A percentile compares a stretch with the other conserved stretches of the same genome.
Conservation (phyloP, 2,797 vertebrate species). For the Harpagifer antarcticus region DNA sequence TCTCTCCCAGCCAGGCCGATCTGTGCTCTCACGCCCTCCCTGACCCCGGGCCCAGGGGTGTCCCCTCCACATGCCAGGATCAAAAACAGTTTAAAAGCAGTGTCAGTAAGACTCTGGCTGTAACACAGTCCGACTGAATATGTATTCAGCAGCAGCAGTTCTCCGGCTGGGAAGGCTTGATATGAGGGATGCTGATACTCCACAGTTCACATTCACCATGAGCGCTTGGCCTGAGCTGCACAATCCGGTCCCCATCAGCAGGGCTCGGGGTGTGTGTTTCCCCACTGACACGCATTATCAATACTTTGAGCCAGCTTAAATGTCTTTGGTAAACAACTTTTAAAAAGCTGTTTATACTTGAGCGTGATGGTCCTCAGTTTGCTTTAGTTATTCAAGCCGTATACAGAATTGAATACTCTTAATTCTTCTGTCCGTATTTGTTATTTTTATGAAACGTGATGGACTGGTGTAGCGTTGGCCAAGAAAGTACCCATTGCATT, state of each 20-base stretch:
- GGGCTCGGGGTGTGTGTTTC: slow-evolving; percentile 28
- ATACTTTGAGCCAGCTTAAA: slow-evolving; percentile 25
- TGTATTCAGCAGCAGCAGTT: slow-evolving; percentile 75
- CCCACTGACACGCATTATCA: slow-evolving; percentile 16
- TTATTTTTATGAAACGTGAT: too few relatives aligned
- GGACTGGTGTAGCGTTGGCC: too few relatives aligned
- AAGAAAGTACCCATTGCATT: too few relatives aligned
- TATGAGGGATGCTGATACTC: slow-evolving; percentile 50
- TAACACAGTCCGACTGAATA: slow-evolving; percentile 60
- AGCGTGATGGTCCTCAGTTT: slow-evolving; percentile 1
- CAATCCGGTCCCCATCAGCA: slow-evolving; percentile 34
- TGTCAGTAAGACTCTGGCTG: slow-evolving; percentile 38
- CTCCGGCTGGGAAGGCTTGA: slow-evolving; percentile 40
- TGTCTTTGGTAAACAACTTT: slow-evolving; percentile 30
- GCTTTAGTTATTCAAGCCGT: not conserved
- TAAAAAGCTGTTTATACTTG: not conserved
- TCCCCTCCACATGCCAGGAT: slow-evolving; percentile 68
- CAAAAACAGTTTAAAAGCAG: slow-evolving; percentile 61
- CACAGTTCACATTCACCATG: slow-evolving; percentile 52
- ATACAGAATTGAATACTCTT: not conserved
- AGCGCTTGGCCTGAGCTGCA: slow-evolving; percentile 44
- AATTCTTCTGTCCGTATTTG: not conserved
- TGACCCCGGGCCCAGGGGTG: slow-evolving; percentile 68
- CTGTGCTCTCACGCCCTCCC: slow-evolving; percentile 75
- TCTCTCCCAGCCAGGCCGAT: slow-evolving; percentile 51